Evolutionary conservation across 2,888 invertebrate species (phyloP).

Genomic region (Gastrophysa polygoni): DNA sequence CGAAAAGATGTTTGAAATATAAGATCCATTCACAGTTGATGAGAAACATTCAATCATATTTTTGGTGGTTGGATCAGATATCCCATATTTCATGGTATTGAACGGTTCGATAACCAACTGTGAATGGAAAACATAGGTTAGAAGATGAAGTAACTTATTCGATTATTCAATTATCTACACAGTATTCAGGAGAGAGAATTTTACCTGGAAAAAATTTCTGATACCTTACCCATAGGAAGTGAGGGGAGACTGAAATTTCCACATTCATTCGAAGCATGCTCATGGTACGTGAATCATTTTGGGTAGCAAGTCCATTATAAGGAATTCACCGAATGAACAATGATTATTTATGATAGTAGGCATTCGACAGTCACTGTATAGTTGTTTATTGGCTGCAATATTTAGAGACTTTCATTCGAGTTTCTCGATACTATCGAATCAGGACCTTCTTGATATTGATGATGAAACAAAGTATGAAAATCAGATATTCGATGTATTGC

Average conservation of each 20-base stretch:
- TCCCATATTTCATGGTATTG: no score
- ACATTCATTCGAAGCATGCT: constrained; percentile 45
- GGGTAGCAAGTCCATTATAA: not conserved
- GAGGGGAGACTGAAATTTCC: constrained; percentile 23
- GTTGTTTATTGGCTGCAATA: no score
- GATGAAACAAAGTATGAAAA: not conserved
- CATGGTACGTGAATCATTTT: constrained; percentile 35
- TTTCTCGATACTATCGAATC: no score
- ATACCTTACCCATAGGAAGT: not conserved
- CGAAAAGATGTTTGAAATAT: constrained; percentile 14
- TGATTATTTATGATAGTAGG: no score
- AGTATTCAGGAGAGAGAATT: not conserved
- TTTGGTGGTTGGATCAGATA: no score
- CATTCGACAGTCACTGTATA: no score
- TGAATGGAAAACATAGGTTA: not conserved
- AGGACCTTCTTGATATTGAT: no score
- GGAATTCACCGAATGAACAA: no score
- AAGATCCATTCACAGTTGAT: constrained; percentile 1
- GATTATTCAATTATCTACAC: not conserved
- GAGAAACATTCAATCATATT: not conserved
- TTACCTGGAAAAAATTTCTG: constrained; percentile 20
- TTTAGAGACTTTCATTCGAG: no score
- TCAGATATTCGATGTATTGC: no score
- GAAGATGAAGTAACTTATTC: not conserved
- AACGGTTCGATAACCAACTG: not conserved